Evolutionary conservation across 2,113 vertebrate species (phyloP).

Genomic region (Mormyrus iriodes): DNA sequence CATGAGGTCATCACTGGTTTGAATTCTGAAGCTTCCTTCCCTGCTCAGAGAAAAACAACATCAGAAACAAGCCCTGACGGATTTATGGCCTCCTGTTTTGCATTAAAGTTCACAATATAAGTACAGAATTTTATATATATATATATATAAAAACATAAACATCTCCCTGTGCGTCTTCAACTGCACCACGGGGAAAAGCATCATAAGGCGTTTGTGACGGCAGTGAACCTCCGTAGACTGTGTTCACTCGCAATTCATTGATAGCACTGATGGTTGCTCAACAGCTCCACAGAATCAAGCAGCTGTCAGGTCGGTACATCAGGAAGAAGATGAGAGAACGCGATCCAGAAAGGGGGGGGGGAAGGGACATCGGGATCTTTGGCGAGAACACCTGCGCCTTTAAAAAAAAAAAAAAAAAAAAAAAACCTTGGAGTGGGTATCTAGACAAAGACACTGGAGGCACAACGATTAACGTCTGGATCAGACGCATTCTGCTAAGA

Average conservation of each 20-base stretch:
- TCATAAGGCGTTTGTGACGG: conserved; percentile 75
- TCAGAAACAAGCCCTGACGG: conserved; percentile 69
- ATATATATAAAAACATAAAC: conserved; percentile 33
- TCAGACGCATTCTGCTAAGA: conserved; percentile 18
- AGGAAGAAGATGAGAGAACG: conserved; percentile 65
- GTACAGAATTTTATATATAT: conserved; percentile 35
- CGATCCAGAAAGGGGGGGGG: conserved; percentile 75
- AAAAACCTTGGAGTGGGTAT: conserved; percentile 52
- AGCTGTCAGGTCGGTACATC: conserved; percentile 89
- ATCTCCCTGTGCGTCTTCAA: conserved; percentile 56
- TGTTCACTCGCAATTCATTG: conserved; percentile 93
- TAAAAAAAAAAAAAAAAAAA: conserved; percentile 14
- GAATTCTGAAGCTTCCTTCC: conserved; percentile 64
- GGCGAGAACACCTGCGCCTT: conserved; percentile 78
- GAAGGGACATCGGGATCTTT: conserved; percentile 76
- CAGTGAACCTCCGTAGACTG: conserved; percentile 77
- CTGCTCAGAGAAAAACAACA: conserved; percentile 67
- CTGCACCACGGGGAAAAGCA: conserved; percentile 59
- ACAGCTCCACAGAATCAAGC: conserved; percentile 95
- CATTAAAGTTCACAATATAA: conserved; percentile 59
- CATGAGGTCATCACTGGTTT: conserved; percentile 61
- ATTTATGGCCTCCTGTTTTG: conserved; percentile 56
- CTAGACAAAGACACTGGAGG: conserved; percentile 65
- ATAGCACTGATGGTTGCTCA: conserved; percentile 96
- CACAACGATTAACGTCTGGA: conserved; percentile 27